Percentiles rank a stretch among this genome's conserved stretches.
phyloP scores from a whole-genome alignment of 37 sponge, comb jelly and placozoan genomes.

The Ephydatia muelleri region DNA sequence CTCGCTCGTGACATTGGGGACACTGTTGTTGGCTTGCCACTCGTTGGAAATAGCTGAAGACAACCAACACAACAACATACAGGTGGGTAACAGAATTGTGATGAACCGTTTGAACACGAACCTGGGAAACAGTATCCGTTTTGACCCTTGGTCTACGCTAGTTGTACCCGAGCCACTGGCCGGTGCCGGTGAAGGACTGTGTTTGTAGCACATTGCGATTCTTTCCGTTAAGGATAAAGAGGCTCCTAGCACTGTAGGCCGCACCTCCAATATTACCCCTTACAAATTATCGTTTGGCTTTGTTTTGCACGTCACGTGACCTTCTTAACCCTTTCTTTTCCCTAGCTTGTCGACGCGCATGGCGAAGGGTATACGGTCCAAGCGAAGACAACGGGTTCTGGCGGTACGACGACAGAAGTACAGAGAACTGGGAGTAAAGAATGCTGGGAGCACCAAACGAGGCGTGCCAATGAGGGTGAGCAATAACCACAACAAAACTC shows the following conservation, averaged over 20 bases:
- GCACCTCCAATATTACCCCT: constrained; percentile 60
- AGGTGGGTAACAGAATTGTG: background rate
- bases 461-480: constrained; percentile 12
- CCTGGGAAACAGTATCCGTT: constrained; percentile 2
- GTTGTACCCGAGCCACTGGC: background rate
- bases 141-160: background rate
- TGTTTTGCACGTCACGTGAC: constrained; percentile 18
- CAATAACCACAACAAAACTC: constrained; percentile 3
- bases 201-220: constrained; percentile 64
- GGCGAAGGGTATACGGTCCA: constrained; percentile 82
- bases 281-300: constrained; percentile 3
- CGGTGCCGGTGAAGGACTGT: constrained; percentile 3
- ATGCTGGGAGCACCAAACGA: constrained; percentile 44
- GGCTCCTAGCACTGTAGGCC: constrained; percentile 96
- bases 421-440: constrained; percentile 54
- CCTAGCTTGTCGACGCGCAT: constrained; percentile 34
- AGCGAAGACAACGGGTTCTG: constrained; percentile 57
- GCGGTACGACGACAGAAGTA: constrained; percentile 58
- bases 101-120: background rate
- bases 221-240: constrained; percentile 45
- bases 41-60: constrained; percentile 44
- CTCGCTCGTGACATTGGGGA: constrained; percentile 44
- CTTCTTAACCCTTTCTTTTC: background rate
- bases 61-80: background rate
- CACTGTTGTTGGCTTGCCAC: constrained; percentile 47